Base-by-base conservation (phyloP, 2,797 vertebrate species). In the Cercopithecus diana region DNA sequence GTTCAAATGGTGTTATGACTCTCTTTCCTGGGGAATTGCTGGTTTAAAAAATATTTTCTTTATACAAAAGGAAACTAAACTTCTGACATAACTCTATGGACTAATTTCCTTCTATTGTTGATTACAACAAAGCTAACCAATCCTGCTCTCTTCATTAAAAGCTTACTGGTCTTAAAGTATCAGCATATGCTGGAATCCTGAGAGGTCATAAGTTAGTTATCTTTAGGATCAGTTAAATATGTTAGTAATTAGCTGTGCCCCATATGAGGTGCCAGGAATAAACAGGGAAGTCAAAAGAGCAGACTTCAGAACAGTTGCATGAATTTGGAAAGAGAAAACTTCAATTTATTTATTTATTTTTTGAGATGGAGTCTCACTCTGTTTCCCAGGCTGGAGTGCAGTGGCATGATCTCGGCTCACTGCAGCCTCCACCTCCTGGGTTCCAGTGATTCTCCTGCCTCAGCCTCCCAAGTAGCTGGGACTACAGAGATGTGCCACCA, bases 151-250 rank as follows among this genome's bases (percentile, higher is more conserved):
- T 72, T 98, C 84, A 98, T 90, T 87, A 96, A 97, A 98, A 95
- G 93, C 93, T 96, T 81, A 98, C 80, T 95, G 95, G 96, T 97
- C 87, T 96, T 96, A 97, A 98, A 93, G 96, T 88, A 97, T 88
- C 95, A 98, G 86, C 95, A 93, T 96, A 97, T 98, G 91, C 93
- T 96, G 96, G 95, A 98, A 43, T 97, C 72, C 76, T 94, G 98
- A 98, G 96, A 93, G 96, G 85, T 88, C 89, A 90, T 98, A 96
- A 97, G 92, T 96, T 96, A 94, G 97, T 91, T 97, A 80, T 73
- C 92, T 95, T 96, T 79, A 97, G 88, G 50, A 76, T 79, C 81
- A 96, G 86, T 82, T 97, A 98, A 95, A 85, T 92, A 73, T 95
- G 89, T 73, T 96, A 92, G 81, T 72, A 95, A 96, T 97, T 93